Evolutionary conservation across 1,140 invertebrate species (phyloP).

Genomic region (Cardiocondyla obscurior): DNA sequence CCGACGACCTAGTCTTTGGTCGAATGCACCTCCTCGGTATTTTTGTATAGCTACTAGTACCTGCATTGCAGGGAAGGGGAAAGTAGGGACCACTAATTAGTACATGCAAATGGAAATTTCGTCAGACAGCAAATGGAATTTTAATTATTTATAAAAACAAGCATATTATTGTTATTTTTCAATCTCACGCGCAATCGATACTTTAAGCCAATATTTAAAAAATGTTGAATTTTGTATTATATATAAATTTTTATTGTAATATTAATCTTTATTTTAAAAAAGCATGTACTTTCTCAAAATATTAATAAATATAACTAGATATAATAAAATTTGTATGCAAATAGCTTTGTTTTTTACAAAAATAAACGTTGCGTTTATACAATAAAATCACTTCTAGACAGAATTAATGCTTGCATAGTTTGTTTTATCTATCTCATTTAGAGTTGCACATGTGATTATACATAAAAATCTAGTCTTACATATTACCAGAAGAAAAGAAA

Average conservation of each 20-base stretch:
- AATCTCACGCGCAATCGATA: background rate
- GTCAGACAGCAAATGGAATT: conserved; percentile 70
- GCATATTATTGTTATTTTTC: conserved; percentile 10
- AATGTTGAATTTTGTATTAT: conserved; percentile 5
- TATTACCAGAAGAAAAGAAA: background rate
- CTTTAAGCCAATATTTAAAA: conserved; percentile 1
- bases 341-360: background rate
- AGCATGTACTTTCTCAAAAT: too few species aligned
- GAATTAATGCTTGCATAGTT: background rate
- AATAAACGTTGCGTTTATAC: background rate
- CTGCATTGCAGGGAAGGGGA: conserved; percentile 82
- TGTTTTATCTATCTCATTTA: background rate
- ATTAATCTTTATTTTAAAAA: background rate
- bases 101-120: conserved; percentile 80
- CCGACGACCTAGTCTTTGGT: conserved; percentile 83
- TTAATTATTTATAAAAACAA: conserved; percentile 35
- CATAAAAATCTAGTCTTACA: background rate
- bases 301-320: background rate
- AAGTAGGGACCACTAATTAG: conserved; percentile 82
- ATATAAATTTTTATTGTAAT: conserved; percentile 1
- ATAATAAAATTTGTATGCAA: background rate
- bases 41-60: conserved; percentile 84
- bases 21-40: conserved; percentile 84
- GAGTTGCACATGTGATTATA: background rate
- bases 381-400: background rate